Evolutionary conservation across 2,888 invertebrate genomes (phyloP), one percentile per base, ranked within the genome.

Genomic region (Chloroclystis v-ata): DNA sequence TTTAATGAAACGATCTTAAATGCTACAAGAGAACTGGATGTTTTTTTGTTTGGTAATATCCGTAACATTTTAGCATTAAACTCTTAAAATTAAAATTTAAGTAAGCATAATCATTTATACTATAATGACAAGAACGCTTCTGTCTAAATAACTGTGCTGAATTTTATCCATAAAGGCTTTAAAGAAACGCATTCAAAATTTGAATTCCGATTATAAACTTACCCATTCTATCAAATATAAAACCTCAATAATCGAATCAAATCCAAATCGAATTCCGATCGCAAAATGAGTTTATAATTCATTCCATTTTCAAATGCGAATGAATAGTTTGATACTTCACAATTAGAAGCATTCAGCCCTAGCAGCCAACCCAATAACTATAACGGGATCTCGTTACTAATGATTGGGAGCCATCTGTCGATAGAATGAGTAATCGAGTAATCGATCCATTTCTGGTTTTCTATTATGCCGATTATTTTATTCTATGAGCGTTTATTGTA

Each of bases 331-430:
- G 26, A 11, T 28, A 14, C 16, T 35, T 37, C 35, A 41, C 8
- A 33, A 28, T 38, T 37, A 13, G 12, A 37, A 37, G 2, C 37
- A 24, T 35, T 43, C 35, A 29, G 30, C 37, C 45, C 49, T 37
- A 47, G 41, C 24, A 25, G 40, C 14, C 8, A 32, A 39, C 41
- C 56, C 50, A 50, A 50, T 52, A 47, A 30, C 47, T 40, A 46
- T 39, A 46, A 16, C 41, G 44, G 44, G 55, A 57, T 61, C 60
- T 59, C 58, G 52, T 62, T 62, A 63, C 56, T 41, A 52, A 50
- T 55, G 74, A 76, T 77, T 71, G 71, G 71, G 56, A 57, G 67
- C 80, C 82, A 82, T 82, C 82, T 82, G 82, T 78, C 79, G 72
- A 61, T 49, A 20, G 40, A 32, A 63, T 57, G 61, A 63, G 51